Conservation (phyloP, 2,113 vertebrate species). For the Dissostichus mawsoni region DNA sequence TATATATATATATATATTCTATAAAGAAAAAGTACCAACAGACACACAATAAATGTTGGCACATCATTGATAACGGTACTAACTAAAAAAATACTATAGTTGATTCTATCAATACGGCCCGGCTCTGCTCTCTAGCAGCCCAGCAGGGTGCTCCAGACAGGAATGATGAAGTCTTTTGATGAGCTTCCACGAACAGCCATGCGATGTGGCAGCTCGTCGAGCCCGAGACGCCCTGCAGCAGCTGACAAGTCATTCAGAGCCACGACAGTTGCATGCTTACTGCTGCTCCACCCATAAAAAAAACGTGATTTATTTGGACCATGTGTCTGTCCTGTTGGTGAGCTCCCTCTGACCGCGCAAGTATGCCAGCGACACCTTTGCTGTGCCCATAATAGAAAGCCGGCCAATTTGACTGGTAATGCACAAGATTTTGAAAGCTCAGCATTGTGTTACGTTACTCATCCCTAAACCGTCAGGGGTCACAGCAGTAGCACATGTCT, state of each 20-base stretch:
- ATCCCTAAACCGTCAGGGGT: conserved; percentile 33
- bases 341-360: conserved; percentile 62
- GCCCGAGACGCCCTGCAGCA: conserved; percentile 67
- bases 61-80: not conserved
- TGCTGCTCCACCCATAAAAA: conserved; percentile 68
- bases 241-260: conserved; percentile 69
- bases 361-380: conserved; percentile 65
- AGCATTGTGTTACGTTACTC: conserved; percentile 28
- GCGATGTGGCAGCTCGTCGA: conserved; percentile 46
- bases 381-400: conserved; percentile 55
- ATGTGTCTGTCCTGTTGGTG: conserved; percentile 64
- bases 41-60: not conserved
- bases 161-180: conserved; percentile 46
- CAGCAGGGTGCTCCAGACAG: conserved; percentile 5
- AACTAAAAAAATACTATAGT: not conserved
- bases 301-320: conserved; percentile 76
- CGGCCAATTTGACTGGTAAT: conserved; percentile 52
- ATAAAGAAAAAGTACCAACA: not conserved
- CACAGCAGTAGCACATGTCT: conserved; percentile 31
- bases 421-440: conserved; percentile 52
- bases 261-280: conserved; percentile 62
- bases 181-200: conserved; percentile 46
- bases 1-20: not conserved
- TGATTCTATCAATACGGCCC: not conserved
- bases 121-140: not conserved